Conservation (phyloP, 1,140 invertebrate species). For the Drosophila leontia region DNA sequence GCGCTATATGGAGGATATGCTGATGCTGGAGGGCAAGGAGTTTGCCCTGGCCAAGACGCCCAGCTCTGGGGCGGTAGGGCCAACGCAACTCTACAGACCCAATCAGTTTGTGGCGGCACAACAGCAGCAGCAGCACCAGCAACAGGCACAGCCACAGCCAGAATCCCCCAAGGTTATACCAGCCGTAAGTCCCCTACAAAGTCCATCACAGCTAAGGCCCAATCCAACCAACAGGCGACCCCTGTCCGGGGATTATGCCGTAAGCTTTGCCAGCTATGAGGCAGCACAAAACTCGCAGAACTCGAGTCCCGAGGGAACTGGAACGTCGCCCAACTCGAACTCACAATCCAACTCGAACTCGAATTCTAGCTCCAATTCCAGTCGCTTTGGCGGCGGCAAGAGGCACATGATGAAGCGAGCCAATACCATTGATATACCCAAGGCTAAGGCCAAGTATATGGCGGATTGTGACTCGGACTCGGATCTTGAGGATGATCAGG, state of each 20-base stretch:
- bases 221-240: slow-evolving; percentile 48
- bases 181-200: slow-evolving; percentile 14
- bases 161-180: neutral
- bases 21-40: slow-evolving; percentile 82
- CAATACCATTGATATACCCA: slow-evolving; percentile 94
- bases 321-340: slow-evolving; percentile 14
- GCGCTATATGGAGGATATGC: slow-evolving; percentile 89
- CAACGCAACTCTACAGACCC: slow-evolving; percentile 80
- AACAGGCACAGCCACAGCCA: neutral
- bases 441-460: slow-evolving; percentile 85
- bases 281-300: slow-evolving; percentile 20
- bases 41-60: slow-evolving; percentile 72
- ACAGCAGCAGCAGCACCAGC: slow-evolving; percentile 12
- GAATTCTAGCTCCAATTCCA: slow-evolving; percentile 32
- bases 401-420: slow-evolving; percentile 93
- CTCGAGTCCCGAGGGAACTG: slow-evolving; percentile 23
- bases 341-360: slow-evolving; percentile 13
- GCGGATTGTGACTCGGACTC: slow-evolving; percentile 75
- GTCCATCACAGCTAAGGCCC: slow-evolving; percentile 34
- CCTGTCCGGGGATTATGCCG: slow-evolving; percentile 73
- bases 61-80: slow-evolving; percentile 63
- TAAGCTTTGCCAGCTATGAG: slow-evolving; percentile 65
- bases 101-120: slow-evolving; percentile 72
- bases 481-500: slow-evolving; percentile 77
- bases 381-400: slow-evolving; percentile 87